A percentile compares a stretch with the other conserved stretches of the same genome.
phyloP scores from a whole-genome alignment of 2,113 vertebrate species.

The Zapus hudsonius region DNA sequence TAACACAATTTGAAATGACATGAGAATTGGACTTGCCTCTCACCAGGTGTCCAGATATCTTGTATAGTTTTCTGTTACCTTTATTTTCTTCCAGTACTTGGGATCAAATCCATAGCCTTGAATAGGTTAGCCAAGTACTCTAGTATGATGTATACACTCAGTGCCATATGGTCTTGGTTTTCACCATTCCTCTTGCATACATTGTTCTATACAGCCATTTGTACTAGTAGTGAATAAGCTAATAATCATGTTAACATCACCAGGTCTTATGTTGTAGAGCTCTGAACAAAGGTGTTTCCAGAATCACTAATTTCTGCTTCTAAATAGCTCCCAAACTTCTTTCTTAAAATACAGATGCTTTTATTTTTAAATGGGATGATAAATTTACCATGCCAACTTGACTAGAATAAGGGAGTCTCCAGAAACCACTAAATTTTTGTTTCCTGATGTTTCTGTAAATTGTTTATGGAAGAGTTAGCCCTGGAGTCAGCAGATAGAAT shows the following conservation, averaged over 20 bases:
- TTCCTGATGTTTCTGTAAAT: neutral
- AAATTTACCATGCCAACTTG: neutral
- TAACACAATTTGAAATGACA: neutral
- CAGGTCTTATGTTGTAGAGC: neutral
- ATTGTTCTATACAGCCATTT: neutral
- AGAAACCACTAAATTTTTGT: neutral
- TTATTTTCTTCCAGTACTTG: neutral
- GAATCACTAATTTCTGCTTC: neutral
- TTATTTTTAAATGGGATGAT: neutral
- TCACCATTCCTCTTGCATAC: neutral
- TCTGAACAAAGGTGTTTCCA: neutral
- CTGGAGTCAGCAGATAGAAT: neutral
- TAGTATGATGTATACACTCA: neutral
- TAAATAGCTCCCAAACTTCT: neutral
- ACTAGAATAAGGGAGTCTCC: neutral
- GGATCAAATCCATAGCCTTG: neutral
- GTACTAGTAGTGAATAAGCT: neutral
- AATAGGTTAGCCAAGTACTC: neutral
- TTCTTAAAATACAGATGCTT: neutral
- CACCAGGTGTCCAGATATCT: neutral
- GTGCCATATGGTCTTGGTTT: neutral
- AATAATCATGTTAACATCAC: neutral
- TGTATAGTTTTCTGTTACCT: neutral
- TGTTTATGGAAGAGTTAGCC: neutral
- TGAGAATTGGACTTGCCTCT: neutral